Conservation (phyloP, 2,797 vertebrate genomes). For the Pangasius krempfi region DNA sequence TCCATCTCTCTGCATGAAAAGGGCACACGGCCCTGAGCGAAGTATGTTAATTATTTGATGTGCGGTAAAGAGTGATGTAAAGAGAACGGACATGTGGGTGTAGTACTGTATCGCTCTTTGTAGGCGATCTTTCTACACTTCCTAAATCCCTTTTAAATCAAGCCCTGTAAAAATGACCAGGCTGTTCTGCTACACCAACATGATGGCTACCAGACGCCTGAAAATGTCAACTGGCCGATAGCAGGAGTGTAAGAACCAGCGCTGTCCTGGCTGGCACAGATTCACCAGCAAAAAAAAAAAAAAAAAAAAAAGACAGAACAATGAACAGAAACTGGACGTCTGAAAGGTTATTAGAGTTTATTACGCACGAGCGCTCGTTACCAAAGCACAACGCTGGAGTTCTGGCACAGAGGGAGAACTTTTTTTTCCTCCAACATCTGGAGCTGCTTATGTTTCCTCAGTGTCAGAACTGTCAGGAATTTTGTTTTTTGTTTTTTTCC, state of each 20-base stretch:
- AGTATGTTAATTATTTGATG: not conserved
- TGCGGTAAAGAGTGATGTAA: not conserved
- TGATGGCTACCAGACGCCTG: constrained; percentile 27
- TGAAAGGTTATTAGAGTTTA: not conserved
- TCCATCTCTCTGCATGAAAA: not conserved
- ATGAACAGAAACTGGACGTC: constrained; percentile 33
- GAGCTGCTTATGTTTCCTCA: not conserved
- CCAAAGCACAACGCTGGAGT: not conserved
- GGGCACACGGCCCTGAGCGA: not conserved
- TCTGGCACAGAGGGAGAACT: not conserved
- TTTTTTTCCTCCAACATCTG: constrained; percentile 4
- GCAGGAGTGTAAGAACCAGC: constrained; percentile 3
- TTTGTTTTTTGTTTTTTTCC: not conserved
- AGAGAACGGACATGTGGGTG: not conserved
- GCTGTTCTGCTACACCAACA: not conserved
- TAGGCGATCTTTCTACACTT: not conserved
- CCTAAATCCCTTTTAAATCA: too few species aligned
- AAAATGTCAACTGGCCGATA: not conserved
- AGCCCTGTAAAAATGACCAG: not conserved
- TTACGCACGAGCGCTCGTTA: constrained; percentile 10
- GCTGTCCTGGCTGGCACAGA: constrained; percentile 4
- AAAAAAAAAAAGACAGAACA: constrained; percentile 4
- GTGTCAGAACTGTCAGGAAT: not conserved
- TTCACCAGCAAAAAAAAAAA: not conserved
- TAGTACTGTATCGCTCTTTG: not conserved